Base-by-base conservation (phyloP, 2,797 vertebrate species). In the Hemitrygon akajei region DNA sequence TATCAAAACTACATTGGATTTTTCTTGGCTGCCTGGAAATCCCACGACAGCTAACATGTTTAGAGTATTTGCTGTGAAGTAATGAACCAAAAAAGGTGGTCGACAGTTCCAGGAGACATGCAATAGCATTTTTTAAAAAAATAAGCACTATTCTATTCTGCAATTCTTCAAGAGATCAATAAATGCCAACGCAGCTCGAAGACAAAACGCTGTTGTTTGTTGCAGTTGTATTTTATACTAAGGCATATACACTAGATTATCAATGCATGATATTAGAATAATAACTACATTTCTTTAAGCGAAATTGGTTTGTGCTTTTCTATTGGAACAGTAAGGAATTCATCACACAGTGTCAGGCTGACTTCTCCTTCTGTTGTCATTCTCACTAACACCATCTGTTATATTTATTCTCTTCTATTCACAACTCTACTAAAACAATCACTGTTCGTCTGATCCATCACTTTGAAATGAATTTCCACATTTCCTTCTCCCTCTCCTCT, bases 241-340 rank as follows among this genome's bases (percentile, higher is more conserved):
- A 34, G 58, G 20, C 30, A 18, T 58, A 66, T n/a, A 18, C 30
- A 63, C 30, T 66, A 60, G 63, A 34, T 34, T 37, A 89, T 66
- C 37, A n/a, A n/a, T 89, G n/a, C 16, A 10, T n/a, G 7, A 79
- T n/a, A 63, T 37, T 16, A 60, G 82, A 89, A 89, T 37, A 89
- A 89, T 37, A n/a, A 63, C 16, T 87, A n/a, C n/a, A 22, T 69
- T 89, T 89, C 30, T 66, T 89, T 9, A 37, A 69, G 16, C 60
- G 63, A 66, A 66, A 89, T 66, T 34, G 6, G 30, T 34, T 58
- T 89, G n/a, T 66, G 16, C n/a, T 89, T 66, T 89, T 69, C 86
- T n/a, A 89, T 18, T 89, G 86, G 34, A 66, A 89, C 86, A 89
- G 58, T 66, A 89, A 89, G 30, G 34, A 89, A 66, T 89, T 89